A percentile compares a stretch with the other conserved stretches of the same genome.
Evolutionary conservation across 2,797 vertebrate species (phyloP).

Genomic region (Karalla daura): DNA sequence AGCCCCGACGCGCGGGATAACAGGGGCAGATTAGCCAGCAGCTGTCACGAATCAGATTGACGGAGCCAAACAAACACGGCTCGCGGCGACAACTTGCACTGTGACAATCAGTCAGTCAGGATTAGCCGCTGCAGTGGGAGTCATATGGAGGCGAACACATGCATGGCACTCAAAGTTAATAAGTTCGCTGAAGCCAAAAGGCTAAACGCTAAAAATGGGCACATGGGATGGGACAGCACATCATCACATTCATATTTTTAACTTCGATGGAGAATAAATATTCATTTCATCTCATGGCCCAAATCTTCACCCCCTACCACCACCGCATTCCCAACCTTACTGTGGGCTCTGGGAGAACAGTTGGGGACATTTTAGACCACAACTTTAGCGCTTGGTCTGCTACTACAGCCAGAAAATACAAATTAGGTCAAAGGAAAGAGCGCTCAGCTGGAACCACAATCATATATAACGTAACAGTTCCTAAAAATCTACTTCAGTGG

Average conservation of each 20-base stretch:
- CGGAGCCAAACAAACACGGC: slow-evolving; percentile 64
- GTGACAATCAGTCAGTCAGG: slow-evolving; percentile 67
- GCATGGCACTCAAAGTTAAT: slow-evolving; percentile 47
- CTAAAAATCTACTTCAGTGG: background rate
- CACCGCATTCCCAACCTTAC: slow-evolving; percentile 1
- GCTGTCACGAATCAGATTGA: slow-evolving; percentile 68
- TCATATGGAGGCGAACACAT: slow-evolving; percentile 44
- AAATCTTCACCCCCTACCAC: slow-evolving; percentile 16
- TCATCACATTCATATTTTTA: slow-evolving; percentile 36
- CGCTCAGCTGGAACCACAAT: background rate
- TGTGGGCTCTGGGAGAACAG: background rate
- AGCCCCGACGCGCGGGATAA: slow-evolving; percentile 21
- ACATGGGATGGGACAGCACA: slow-evolving; percentile 35
- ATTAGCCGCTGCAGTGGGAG: slow-evolving; percentile 58
- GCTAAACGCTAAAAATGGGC: slow-evolving; percentile 41
- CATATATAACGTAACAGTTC: slow-evolving; percentile 15
- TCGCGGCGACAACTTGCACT: slow-evolving; percentile 55
- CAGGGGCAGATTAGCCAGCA: slow-evolving; percentile 62
- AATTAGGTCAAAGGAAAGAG: slow-evolving; percentile 31
- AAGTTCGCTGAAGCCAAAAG: slow-evolving; percentile 55
- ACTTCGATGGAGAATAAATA: background rate
- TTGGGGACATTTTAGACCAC: background rate
- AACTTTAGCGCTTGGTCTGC: background rate
- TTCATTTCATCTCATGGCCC: slow-evolving; percentile 7
- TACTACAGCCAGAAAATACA: slow-evolving; percentile 16